Conservation (phyloP, 2,113 vertebrate species). For the Chloebia gouldiae region DNA sequence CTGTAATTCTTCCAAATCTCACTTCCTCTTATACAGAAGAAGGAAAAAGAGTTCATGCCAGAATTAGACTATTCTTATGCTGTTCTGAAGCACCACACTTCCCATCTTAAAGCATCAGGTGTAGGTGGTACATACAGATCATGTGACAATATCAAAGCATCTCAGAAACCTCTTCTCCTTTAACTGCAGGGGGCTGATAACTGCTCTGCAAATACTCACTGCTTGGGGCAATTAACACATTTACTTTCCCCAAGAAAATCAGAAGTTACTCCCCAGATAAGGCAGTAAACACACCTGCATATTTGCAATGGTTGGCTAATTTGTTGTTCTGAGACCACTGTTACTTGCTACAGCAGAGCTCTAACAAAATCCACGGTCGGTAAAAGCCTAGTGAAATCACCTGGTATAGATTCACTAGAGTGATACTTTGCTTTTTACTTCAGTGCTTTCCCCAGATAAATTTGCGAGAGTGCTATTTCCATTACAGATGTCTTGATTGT, state of each 20-base stretch:
- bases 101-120: neutral
- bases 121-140: neutral
- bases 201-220: neutral
- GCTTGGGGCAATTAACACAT: neutral
- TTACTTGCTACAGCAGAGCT: neutral
- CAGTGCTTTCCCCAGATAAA: neutral
- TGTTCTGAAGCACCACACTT: neutral
- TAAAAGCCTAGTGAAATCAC: neutral
- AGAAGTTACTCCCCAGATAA: neutral
- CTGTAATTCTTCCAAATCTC: neutral
- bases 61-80: neutral
- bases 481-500: neutral
- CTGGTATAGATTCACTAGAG: neutral
- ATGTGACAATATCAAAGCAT: neutral
- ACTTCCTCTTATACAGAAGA: neutral
- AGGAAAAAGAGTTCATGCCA: neutral
- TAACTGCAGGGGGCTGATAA: neutral
- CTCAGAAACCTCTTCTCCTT: neutral
- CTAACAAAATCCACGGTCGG: neutral
- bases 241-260: neutral
- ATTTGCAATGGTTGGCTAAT: neutral
- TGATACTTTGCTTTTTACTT: neutral
- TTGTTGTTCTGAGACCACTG: neutral
- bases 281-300: neutral
- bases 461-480: neutral